phyloP scores from a whole-genome alignment of 2,113 vertebrate species.

The Pteronura brasiliensis region DNA sequence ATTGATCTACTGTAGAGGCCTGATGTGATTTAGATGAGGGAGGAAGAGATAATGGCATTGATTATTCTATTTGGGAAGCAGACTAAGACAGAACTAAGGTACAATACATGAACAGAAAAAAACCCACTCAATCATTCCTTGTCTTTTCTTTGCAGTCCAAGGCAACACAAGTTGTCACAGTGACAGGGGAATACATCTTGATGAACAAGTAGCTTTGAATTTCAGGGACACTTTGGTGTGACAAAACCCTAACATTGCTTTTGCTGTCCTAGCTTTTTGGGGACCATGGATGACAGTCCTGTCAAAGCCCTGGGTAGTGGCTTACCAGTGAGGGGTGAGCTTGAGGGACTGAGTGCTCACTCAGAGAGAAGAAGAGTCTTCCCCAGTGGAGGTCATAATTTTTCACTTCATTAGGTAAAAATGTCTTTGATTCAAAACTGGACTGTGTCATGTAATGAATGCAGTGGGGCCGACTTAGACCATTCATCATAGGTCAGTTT shows the following conservation, averaged over 20 bases:
- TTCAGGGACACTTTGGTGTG: slow-evolving; percentile 51
- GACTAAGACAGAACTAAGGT: slow-evolving; percentile 82
- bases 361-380: slow-evolving; percentile 47
- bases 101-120: slow-evolving; percentile 75
- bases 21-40: slow-evolving; percentile 89
- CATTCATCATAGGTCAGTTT: not conserved
- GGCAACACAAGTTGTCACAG: slow-evolving; percentile 51
- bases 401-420: slow-evolving; percentile 46
- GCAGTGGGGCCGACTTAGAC: not conserved
- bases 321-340: not conserved
- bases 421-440: not conserved
- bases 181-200: slow-evolving; percentile 74
- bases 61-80: slow-evolving; percentile 89
- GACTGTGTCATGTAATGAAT: not conserved
- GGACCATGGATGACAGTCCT: not conserved
- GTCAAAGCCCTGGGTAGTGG: slow-evolving; percentile 44
- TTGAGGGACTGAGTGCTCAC: not conserved
- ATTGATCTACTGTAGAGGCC: slow-evolving; percentile 82
- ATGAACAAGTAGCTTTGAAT: slow-evolving; percentile 67
- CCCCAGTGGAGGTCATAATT: not conserved
- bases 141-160: slow-evolving; percentile 73
- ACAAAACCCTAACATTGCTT: not conserved
- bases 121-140: slow-evolving; percentile 70
- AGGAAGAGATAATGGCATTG: slow-evolving; percentile 89
- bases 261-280: slow-evolving; percentile 30